Conservation (phyloP, 2,888 invertebrate genomes). For the Drosophila suboccidentalis region DNA sequence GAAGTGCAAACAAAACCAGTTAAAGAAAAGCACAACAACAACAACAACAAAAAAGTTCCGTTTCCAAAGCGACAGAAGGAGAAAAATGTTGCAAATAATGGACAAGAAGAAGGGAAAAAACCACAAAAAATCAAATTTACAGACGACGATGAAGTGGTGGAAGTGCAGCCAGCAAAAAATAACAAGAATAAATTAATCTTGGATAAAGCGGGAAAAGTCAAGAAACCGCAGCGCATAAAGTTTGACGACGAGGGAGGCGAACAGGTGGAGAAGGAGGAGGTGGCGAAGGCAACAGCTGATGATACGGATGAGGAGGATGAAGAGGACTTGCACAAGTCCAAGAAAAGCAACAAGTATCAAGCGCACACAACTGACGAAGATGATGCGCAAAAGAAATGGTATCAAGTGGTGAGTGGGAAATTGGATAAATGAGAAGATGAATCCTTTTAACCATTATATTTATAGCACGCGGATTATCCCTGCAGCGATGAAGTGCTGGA, state of each 20-base stretch:
- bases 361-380: constrained; percentile 55
- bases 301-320: constrained; percentile 23
- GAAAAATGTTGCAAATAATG: constrained; percentile 11
- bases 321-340: constrained; percentile 37
- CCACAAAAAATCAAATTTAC: constrained; percentile 46
- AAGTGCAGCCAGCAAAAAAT: constrained; percentile 23
- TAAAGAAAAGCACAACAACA: constrained; percentile 47
- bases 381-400: constrained; percentile 83
- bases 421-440: background rate
- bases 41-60: constrained; percentile 19
- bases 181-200: constrained; percentile 26
- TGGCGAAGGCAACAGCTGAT: constrained; percentile 14
- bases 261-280: constrained; percentile 10
- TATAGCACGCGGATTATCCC: constrained; percentile 81
- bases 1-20: constrained; percentile 51
- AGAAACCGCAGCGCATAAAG: constrained; percentile 71
- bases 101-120: constrained; percentile 26
- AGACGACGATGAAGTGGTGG: constrained; percentile 27
- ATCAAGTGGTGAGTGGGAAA: constrained; percentile 75
- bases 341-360: constrained; percentile 57
- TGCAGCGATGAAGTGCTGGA: constrained; percentile 81
- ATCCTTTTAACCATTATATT: background rate
- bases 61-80: constrained; percentile 23
- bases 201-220: constrained; percentile 14
- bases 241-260: constrained; percentile 57